Base-by-base conservation (phyloP, 2,797 vertebrate genomes). In the Poeciliopsis turneri region DNA sequence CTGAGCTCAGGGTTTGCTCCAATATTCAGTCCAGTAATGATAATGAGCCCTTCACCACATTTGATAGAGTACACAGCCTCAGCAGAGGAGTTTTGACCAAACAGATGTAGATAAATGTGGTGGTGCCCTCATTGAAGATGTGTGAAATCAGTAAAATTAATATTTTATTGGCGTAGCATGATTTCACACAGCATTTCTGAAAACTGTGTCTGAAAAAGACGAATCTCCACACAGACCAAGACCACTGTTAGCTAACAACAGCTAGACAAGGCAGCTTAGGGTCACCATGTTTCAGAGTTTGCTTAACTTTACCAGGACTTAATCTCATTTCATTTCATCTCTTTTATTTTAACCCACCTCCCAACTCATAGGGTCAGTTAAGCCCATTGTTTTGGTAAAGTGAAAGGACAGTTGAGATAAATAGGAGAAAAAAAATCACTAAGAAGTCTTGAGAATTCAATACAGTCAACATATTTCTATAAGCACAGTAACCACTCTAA, bases 21-120 rank as follows among this genome's bases (percentile, higher is more conserved):
- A 91, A 86, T 90, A 90, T 93, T 90, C 86, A 92, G 84, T 86
- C 89, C 89, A 87, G 89, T 93, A 90, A 94, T 93, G 91, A 91
- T 93, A 93, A 94, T 90, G 88, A 94, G 91, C 84, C 86, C 88
- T 89, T 91, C 87, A 75, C 87, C 88, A 90, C 86, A 90, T 90
- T 89, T 91, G 89, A 92, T 84, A 79, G 87, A 91, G 81, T 88
- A 87, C 80, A 89, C 82, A 82, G 79, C 77, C 86, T 88, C 74
- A 86, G 82, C 91, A 82, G 41, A 70, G 45, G 68, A 45, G 25
- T 70, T 45, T 46, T 45, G 43, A 70, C 23, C 41, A 70, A 46
- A 10, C 25, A 70, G 2, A 28, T 39, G 11, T 43, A n/a, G 41
- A 69, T n/a, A 43, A 43, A 69, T 46, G 9, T 46, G 25, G 15